Conservation (phyloP, 1,140 invertebrate species). For the Drosophila tani region DNA sequence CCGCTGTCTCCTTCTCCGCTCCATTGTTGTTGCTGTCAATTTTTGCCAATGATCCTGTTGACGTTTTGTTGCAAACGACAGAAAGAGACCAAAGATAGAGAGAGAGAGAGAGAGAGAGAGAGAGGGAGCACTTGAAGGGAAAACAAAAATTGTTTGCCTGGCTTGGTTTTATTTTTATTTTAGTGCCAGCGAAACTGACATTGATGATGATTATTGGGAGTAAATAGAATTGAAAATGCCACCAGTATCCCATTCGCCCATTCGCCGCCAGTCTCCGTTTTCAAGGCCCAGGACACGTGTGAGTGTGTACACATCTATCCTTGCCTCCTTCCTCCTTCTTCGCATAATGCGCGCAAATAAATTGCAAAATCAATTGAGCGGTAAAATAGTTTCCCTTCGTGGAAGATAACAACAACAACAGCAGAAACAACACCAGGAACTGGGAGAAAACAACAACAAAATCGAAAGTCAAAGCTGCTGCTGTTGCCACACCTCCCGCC, state of each 20-base stretch:
- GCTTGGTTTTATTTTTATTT: conserved; percentile 65
- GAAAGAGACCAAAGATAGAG: neutral
- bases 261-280: conserved; percentile 22
- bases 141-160: conserved; percentile 55
- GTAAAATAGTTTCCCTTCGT: conserved; percentile 78
- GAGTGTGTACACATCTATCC: conserved; percentile 37
- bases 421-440: too few species aligned
- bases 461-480: conserved; percentile 57
- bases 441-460: conserved; percentile 29
- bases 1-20: conserved; percentile 11
- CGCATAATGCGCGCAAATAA: conserved; percentile 81
- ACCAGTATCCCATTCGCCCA: conserved; percentile 27
- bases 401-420: conserved; percentile 40
- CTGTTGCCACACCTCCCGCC: conserved; percentile 14
- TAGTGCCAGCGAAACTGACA: conserved; percentile 81
- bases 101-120: too few species aligned
- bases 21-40: conserved; percentile 37
- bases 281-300: conserved; percentile 61
- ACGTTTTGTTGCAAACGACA: conserved; percentile 41
- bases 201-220: conserved; percentile 85
- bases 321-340: neutral
- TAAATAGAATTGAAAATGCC: conserved; percentile 84
- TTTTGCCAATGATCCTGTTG: conserved; percentile 76
- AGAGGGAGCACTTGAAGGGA: neutral
- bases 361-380: conserved; percentile 85